Evolutionary conservation across 2,797 vertebrate species (phyloP).

Genomic region (Xenops minutus): DNA sequence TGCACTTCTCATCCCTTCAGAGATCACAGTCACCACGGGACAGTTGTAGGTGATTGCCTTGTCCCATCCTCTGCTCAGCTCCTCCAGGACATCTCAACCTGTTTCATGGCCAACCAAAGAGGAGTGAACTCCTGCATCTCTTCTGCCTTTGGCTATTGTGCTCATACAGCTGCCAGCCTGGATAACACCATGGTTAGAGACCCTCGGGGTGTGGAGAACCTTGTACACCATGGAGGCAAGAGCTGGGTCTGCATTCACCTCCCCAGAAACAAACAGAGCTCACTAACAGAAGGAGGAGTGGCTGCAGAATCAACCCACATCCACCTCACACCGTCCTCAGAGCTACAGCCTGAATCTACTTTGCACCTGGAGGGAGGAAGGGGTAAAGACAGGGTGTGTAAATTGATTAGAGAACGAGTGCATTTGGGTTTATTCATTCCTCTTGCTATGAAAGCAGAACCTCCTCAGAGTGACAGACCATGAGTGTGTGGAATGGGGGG

Average conservation of each 20-base stretch:
- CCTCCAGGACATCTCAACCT: neutral
- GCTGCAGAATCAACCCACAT: neutral
- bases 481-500: neutral
- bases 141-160: neutral
- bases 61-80: neutral
- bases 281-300: neutral
- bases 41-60: neutral
- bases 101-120: neutral
- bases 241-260: neutral
- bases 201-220: neutral
- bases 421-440: neutral
- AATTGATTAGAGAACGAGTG: neutral
- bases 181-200: neutral
- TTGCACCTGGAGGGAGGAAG: neutral
- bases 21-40: neutral
- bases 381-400: neutral
- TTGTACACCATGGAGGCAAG: neutral
- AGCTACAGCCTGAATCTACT: neutral
- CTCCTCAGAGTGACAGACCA: neutral
- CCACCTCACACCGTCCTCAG: neutral
- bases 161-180: neutral
- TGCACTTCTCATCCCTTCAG: conserved; percentile 10
- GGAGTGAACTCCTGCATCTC: neutral
- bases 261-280: neutral
- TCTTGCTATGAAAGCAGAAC: neutral